Evolutionary conservation across 1,140 invertebrate species (phyloP), one percentile per base, ranked within the genome.

Genomic region (Leptonema lineaticorne): DNA sequence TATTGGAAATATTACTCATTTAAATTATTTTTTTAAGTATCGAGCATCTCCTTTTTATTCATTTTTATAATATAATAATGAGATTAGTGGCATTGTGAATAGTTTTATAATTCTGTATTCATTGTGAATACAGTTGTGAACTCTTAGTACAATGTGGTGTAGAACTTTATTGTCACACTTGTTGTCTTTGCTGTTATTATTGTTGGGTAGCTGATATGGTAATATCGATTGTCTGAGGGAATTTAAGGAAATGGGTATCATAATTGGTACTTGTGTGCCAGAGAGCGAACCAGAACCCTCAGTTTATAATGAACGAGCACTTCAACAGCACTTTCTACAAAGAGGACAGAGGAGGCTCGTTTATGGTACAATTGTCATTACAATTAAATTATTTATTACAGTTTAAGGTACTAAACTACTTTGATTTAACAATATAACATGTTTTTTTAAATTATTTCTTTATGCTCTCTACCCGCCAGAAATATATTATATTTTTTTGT

Each of bases 221-320:
- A 45, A 33, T 50, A 16, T 7, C 6, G 16, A 14, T 26, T 7
- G 45, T 24, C 37, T 62, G 59, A 62, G 59, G 59, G 33, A 62
- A 62, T 62, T 37, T 37, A 8, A 73, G 74, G 78, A 69, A 78
- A 90, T 90, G 89, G 89, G 89, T 74, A 87, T 90, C 75, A 88
- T 90, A 74, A 88, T 90, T 64, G 89, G 89, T 74, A 89, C 89
- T 65, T 90, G 89, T 76, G 83, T 90, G 69, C 85, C 85, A 29
- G 88, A 88, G 74, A 79, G 83, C 18, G 88, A 89, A 76, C 83
- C 85, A n/a, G 87, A 89, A 74, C 76, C 81, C 11, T 78, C 74
- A 16, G 75, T 67, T 22, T 67, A 74, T 63, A 70, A 63, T 57
- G 72, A 72, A 62, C 76, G 79, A 14, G 29, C 74, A 46, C 71